A percentile compares a stretch with the other conserved stretches of the same genome.
Evolutionary conservation across 2,888 invertebrate genomes (phyloP).

Genomic region (Tetheella fluctuosa): DNA sequence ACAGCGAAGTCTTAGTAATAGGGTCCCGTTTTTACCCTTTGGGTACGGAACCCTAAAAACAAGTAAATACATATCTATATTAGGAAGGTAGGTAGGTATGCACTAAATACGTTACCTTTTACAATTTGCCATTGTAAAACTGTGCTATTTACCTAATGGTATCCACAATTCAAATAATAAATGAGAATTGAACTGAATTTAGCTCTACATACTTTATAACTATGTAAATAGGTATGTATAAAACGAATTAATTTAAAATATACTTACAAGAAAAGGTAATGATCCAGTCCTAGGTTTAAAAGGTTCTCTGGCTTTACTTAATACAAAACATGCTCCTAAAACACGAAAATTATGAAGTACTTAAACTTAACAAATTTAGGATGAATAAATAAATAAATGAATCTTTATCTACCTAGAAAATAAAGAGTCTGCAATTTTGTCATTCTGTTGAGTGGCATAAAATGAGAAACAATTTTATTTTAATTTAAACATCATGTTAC

Average conservation of each 20-base stretch:
- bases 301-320: slow-evolving; percentile 53
- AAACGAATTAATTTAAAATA: not conserved
- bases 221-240: too few species aligned
- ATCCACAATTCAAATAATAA: too few species aligned
- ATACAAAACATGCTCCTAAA: slow-evolving; percentile 35
- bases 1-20: too few species aligned
- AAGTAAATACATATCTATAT: too few species aligned
- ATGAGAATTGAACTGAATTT: too few species aligned
- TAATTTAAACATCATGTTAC: slow-evolving; percentile 33
- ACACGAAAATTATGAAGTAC: slow-evolving; percentile 15
- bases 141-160: too few species aligned
- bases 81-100: too few species aligned
- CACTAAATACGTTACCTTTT: too few species aligned
- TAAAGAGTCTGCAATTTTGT: slow-evolving; percentile 48
- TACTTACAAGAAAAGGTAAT: slow-evolving; percentile 64
- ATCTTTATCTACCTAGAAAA: slow-evolving; percentile 40
- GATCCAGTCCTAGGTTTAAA: slow-evolving; percentile 53
- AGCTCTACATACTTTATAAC: too few species aligned
- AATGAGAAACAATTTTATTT: slow-evolving; percentile 26
- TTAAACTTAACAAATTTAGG: slow-evolving; percentile 10
- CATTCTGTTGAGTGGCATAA: slow-evolving; percentile 36
- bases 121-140: too few species aligned
- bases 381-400: slow-evolving; percentile 11
- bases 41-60: too few species aligned
- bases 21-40: too few species aligned